Conservation (phyloP, 2,797 vertebrate species). For the Anolis apletophallus region DNA sequence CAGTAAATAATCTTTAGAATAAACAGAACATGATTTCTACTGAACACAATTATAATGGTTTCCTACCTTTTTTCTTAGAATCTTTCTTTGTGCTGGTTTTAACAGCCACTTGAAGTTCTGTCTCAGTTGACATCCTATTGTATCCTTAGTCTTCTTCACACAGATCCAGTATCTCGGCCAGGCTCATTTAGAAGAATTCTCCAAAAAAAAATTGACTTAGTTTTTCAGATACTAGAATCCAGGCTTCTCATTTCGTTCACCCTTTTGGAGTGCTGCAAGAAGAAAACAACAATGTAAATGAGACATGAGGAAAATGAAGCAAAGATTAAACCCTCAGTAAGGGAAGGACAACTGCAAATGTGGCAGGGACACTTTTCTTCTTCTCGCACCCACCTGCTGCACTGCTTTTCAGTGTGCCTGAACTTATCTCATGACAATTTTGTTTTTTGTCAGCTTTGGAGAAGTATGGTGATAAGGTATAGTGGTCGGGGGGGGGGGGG, state of each 20-base stretch:
- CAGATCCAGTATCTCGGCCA: conserved; percentile 86
- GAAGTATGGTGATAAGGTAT: too few relatives aligned
- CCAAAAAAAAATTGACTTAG: conserved; percentile 82
- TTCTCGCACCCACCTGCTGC: too few relatives aligned
- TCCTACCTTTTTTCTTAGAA: conserved; percentile 95
- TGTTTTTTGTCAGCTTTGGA: too few relatives aligned
- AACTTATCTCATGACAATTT: too few relatives aligned
- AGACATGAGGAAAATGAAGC: conserved; percentile 27
- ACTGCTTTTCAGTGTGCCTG: too few relatives aligned
- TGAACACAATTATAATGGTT: conserved; percentile 41
- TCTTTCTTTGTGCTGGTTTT: conserved; percentile 96
- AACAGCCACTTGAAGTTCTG: conserved; percentile 96
- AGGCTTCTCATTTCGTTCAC: conserved; percentile 83
- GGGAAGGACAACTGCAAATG: too few relatives aligned
- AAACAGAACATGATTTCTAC: not conserved
- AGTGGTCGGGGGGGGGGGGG: too few relatives aligned
- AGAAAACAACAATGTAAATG: conserved; percentile 49
- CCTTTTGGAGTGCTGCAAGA: conserved; percentile 78
- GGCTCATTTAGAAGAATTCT: conserved; percentile 89
- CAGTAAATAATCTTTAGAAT: conserved; percentile 10
- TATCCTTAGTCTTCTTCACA: conserved; percentile 91
- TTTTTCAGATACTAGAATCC: conserved; percentile 81
- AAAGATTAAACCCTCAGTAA: not conserved
- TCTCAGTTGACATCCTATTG: conserved; percentile 99
- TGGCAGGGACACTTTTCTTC: not conserved